Evolutionary conservation across 1,140 invertebrate species (phyloP).

Genomic region (Drosophila mojavensis): DNA sequence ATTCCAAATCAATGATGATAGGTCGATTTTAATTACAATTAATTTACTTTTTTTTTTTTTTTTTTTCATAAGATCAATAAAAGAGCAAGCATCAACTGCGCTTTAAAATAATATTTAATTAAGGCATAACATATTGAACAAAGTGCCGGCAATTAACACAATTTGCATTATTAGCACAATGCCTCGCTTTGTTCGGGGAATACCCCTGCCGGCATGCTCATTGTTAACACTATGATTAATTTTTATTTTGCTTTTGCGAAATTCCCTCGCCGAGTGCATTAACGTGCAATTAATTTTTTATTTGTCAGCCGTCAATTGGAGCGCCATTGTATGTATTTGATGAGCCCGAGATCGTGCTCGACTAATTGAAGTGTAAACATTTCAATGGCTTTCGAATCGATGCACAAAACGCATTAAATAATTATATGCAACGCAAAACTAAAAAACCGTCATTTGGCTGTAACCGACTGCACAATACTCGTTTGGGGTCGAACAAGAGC

Average conservation of each 20-base stretch:
- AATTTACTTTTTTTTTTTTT: slow-evolving; percentile 69
- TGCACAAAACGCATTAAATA: slow-evolving; percentile 64
- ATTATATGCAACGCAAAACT: slow-evolving; percentile 40
- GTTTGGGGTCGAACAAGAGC: too few species aligned
- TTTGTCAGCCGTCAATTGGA: slow-evolving; percentile 42
- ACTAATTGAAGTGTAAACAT: slow-evolving; percentile 77
- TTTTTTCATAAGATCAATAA: slow-evolving; percentile 54
- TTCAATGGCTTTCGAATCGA: slow-evolving; percentile 56
- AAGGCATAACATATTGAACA: slow-evolving; percentile 74
- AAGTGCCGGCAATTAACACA: slow-evolving; percentile 72
- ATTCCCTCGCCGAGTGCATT: slow-evolving; percentile 53
- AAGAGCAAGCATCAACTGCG: slow-evolving; percentile 18
- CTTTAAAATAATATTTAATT: slow-evolving; percentile 67
- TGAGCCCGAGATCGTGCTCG: slow-evolving; percentile 10
- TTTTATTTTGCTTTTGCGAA: slow-evolving; percentile 42
- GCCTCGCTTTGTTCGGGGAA: slow-evolving; percentile 15
- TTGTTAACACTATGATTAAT: slow-evolving; percentile 44
- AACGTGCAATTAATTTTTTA: slow-evolving; percentile 77
- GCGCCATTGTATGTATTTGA: slow-evolving; percentile 14
- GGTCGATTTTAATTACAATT: slow-evolving; percentile 53
- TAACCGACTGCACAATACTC: too few species aligned
- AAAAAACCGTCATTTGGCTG: too few species aligned
- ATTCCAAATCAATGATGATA: too few species aligned
- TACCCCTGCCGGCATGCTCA: slow-evolving; percentile 1
- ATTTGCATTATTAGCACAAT: slow-evolving; percentile 57